Percentiles rank a stretch among this genome's conserved stretches.
Evolutionary conservation across 2,888 invertebrate species (phyloP).

Genomic region (Drosophila kanekoi): DNA sequence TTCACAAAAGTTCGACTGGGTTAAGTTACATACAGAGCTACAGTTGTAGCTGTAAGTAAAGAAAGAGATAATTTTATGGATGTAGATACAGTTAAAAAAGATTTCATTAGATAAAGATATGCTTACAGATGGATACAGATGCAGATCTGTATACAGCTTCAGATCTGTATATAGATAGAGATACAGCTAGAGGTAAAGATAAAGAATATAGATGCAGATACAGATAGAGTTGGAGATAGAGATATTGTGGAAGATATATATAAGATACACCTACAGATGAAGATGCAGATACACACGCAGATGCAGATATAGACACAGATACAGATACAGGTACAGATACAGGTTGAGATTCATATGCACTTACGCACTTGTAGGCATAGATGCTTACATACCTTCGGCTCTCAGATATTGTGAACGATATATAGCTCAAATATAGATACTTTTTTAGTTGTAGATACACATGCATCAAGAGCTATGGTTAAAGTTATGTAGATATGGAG

Average conservation of each 20-base stretch:
- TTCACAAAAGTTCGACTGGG: not conserved
- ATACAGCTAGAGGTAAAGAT: not conserved
- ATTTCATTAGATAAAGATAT: not conserved
- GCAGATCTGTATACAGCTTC: not conserved
- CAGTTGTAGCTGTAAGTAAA: not conserved
- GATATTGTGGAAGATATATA: not conserved
- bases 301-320: not conserved
- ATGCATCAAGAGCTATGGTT: not conserved
- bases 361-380: not conserved
- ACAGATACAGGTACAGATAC: not conserved
- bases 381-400: not conserved
- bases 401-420: not conserved
- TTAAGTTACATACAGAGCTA: not conserved
- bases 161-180: not conserved
- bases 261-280: no score
- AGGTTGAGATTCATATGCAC: not conserved
- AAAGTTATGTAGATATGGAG: not conserved
- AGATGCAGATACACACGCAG: no score
- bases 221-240: not conserved
- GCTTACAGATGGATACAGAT: not conserved
- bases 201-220: not conserved
- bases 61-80: not conserved
- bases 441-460: not conserved
- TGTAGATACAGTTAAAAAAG: not conserved
- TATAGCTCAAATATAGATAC: not conserved